Conservation (phyloP, 2,113 vertebrate species). For the Caranx melampygus region DNA sequence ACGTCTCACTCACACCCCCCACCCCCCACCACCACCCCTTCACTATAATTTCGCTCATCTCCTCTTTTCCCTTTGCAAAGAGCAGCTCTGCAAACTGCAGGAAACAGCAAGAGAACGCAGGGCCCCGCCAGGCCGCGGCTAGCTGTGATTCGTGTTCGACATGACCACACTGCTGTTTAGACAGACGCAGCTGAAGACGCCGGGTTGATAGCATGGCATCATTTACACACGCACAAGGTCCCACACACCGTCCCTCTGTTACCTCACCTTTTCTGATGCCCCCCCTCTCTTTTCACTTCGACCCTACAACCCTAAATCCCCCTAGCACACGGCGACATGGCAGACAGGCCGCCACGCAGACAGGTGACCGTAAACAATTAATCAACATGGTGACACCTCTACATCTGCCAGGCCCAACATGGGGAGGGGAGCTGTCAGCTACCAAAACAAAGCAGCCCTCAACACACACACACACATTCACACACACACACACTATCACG, state of each 20-base stretch:
- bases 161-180: conserved; percentile 81
- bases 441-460: conserved; percentile 78
- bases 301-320: conserved; percentile 78
- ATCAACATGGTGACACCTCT: conserved; percentile 90
- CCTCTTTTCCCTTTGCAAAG: conserved; percentile 9
- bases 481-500: conserved; percentile 46
- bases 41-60: conserved; percentile 3
- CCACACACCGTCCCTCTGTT: conserved; percentile 53
- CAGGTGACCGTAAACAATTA: conserved; percentile 89
- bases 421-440: conserved; percentile 85
- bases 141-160: conserved; percentile 79
- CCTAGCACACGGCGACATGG: conserved; percentile 79
- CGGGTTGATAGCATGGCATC: conserved; percentile 61
- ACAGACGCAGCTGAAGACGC: conserved; percentile 79
- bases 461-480: conserved; percentile 49
- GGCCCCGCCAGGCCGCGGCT: conserved; percentile 59
- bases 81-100: conserved; percentile 14
- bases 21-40: background rate
- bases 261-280: conserved; percentile 55
- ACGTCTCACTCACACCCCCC: conserved; percentile 14
- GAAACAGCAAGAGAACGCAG: conserved; percentile 23
- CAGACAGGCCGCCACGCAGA: conserved; percentile 82
- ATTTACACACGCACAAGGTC: conserved; percentile 59
- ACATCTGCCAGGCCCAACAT: conserved; percentile 87
- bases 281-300: conserved; percentile 54